These are phyloP conservation scores for Pedetes capensis DNA, from an alignment of 2,113 vertebrate genomes.

Conservation along the genomic window DNA sequence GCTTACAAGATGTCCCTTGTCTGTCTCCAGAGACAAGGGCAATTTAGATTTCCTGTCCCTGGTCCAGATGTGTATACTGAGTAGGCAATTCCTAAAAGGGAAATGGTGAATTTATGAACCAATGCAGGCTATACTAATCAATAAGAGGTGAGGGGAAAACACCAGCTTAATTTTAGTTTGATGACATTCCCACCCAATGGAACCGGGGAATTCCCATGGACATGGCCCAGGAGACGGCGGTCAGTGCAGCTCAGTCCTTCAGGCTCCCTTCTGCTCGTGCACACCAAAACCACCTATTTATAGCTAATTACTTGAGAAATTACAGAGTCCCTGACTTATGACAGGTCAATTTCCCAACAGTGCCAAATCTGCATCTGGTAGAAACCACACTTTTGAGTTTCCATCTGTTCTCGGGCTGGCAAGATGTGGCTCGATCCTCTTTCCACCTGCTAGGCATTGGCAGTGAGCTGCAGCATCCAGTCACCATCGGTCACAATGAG, in stretches of 20 bases:
- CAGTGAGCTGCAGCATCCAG: too few species aligned
- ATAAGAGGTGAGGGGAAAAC: neutral
- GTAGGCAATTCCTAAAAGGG: neutral
- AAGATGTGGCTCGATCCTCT: neutral
- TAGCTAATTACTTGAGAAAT: neutral
- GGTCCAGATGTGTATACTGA: neutral
- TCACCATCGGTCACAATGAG: neutral
- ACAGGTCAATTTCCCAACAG: neutral
- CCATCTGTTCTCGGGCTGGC: neutral
- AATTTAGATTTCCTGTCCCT: neutral
- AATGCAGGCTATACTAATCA: too few species aligned
- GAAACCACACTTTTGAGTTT: neutral
- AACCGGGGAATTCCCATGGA: too few species aligned
- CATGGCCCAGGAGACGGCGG: neutral
- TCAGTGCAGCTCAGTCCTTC: too few species aligned
- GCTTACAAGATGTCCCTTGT: neutral
- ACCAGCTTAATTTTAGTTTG: neutral
- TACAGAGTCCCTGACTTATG: neutral
- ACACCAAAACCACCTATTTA: neutral
- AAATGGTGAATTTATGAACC: neutral
- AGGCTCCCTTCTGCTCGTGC: neutral
- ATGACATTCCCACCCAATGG: neutral
- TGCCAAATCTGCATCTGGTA: neutral
- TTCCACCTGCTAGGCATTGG: too few species aligned
- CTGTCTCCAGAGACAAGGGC: neutral